Evolutionary conservation across 2,888 invertebrate genomes (phyloP), one percentile per base, ranked within the genome.

Genomic region (Dendrolimus pini): DNA sequence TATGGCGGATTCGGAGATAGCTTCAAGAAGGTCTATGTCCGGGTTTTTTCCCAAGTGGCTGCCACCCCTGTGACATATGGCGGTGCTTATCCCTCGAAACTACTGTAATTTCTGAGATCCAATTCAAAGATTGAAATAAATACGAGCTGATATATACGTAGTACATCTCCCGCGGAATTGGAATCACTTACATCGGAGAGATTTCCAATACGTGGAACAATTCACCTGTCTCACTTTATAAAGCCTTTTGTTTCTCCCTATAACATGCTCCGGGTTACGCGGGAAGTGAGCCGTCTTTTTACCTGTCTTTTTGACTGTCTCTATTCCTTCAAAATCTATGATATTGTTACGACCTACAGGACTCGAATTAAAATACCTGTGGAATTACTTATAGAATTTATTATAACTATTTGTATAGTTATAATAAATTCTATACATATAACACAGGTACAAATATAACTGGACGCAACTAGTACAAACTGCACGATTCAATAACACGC

Each of bases 61-160:
- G 62, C 66, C 68, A 62, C 66, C 70, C 68, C 57, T 55, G 78
- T 85, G 78, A 85, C 80, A 79, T 80, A 85, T 84, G 77, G 68
- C 67, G 74, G 77, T 74, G 70, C 83, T 85, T 85, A 85, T 83
- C 84, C 83, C 80, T 82, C 71, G 68, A 77, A 85, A 85, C 78
- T 85, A 77, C 80, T 76, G 78, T 78, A 78, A 82, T 85, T 82
- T 79, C 75, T 66, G 75, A 70, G 74, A 80, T 80, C 79, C 81
- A 78, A 82, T 81, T 76, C 74, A 69, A 65, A 71, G 75, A 79
- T 79, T 80, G 78, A 80, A 79, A 80, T 80, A 79, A 77, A 82
- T 72, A 73, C 60, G 64, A 68, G 61, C 61, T 60, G 62, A 66
- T 63, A 65, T 64, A 63, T 69, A 63, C 58, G 57, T 60, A 62